These are phyloP conservation scores for Hydraecia micacea DNA, from an alignment of 2,888 invertebrate species.

Conservation along the genomic window DNA sequence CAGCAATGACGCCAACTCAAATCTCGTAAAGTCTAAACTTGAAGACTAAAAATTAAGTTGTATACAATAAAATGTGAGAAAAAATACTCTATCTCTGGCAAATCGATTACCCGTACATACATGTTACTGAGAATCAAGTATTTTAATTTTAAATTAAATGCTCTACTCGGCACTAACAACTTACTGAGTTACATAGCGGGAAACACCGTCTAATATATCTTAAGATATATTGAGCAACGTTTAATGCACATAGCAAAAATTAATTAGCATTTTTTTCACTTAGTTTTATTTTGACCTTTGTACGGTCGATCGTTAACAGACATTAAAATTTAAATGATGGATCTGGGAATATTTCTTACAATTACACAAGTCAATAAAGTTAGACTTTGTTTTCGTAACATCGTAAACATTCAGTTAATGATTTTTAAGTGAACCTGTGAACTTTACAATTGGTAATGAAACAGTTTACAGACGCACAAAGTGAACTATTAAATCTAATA, in stretches of 20 bases:
- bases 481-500: conserved; percentile 57
- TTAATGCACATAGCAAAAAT: conserved; percentile 42
- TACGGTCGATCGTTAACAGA: conserved; percentile 58
- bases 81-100: conserved; percentile 32
- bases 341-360: conserved; percentile 61
- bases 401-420: conserved; percentile 68
- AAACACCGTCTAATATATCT: conserved; percentile 46
- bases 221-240: conserved; percentile 55
- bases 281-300: conserved; percentile 63
- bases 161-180: conserved; percentile 36
- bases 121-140: conserved; percentile 52
- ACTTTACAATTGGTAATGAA: conserved; percentile 59
- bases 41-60: conserved; percentile 9
- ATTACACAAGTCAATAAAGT: conserved; percentile 65
- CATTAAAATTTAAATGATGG: conserved; percentile 54
- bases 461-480: conserved; percentile 32
- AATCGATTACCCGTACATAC: conserved; percentile 56
- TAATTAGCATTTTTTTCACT: conserved; percentile 51
- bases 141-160: conserved; percentile 63
- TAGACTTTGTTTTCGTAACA: conserved; percentile 55
- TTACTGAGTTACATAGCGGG: conserved; percentile 41
- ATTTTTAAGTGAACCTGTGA: conserved; percentile 61
- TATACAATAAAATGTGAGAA: conserved; percentile 10
- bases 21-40: conserved; percentile 11
- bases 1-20: background rate